Conservation (phyloP, 2,797 vertebrate genomes). For the Leptodactylus fallax region DNA sequence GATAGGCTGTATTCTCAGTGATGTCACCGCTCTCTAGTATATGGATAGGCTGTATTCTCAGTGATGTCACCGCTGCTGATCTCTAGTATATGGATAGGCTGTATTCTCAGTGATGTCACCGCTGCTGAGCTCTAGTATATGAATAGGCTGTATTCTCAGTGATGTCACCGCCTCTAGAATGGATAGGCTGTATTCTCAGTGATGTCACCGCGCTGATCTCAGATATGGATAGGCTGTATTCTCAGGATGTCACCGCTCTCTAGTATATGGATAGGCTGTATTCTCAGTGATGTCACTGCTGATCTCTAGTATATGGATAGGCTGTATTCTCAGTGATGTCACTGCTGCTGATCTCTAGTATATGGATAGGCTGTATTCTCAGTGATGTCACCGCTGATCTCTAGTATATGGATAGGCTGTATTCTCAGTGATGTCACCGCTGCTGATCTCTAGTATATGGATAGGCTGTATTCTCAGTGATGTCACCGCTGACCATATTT, state of each 20-base stretch:
- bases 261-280: background rate
- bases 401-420: background rate
- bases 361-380: background rate
- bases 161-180: background rate
- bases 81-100: too few species aligned
- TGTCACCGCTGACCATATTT: background rate
- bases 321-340: background rate
- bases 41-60: background rate
- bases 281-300: background rate
- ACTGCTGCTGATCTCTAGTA: background rate
- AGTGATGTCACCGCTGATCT: background rate
- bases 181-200: too few species aligned
- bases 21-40: background rate
- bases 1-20: background rate
- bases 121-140: background rate
- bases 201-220: too few species aligned
- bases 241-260: too few species aligned
- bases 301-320: background rate
- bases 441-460: slow-evolving; percentile 7
- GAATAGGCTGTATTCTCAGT: background rate
- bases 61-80: background rate
- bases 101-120: too few species aligned
- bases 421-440: background rate
- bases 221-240: too few species aligned
- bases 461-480: background rate